A percentile compares a stretch with the other conserved stretches of the same genome.
phyloP scores from a whole-genome alignment of 2,113 vertebrate genomes.

The Tragelaphus buxtoni region DNA sequence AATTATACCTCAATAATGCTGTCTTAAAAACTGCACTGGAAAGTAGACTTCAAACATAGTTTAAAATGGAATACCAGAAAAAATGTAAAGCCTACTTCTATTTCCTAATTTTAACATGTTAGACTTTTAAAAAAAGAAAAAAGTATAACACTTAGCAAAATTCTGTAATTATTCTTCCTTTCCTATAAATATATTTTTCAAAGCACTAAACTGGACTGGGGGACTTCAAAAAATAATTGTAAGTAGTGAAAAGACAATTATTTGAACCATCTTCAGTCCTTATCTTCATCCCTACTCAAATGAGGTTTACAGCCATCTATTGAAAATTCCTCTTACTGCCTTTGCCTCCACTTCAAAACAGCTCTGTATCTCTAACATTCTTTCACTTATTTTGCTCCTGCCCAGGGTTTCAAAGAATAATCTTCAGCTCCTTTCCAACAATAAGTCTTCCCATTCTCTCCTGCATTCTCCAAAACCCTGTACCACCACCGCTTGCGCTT shows the following conservation, averaged over 20 bases:
- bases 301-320: not conserved
- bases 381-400: not conserved
- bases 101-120: constrained; percentile 6
- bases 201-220: not conserved
- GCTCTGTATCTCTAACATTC: not conserved
- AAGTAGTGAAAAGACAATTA: not conserved
- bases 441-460: not conserved
- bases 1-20: not conserved
- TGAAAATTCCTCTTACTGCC: not conserved
- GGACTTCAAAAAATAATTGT: not conserved
- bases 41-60: not conserved
- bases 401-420: not conserved
- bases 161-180: not conserved
- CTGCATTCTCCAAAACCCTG: not conserved
- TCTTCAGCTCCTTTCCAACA: not conserved
- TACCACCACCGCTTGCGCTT: not conserved
- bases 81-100: not conserved
- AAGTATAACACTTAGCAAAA: not conserved
- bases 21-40: not conserved
- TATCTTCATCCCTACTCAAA: not conserved
- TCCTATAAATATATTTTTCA: not conserved
- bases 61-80: not conserved
- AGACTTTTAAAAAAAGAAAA: not conserved
- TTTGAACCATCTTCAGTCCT: not conserved
- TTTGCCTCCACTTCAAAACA: not conserved